Base-by-base conservation (phyloP, 2,113 vertebrate genomes). In the Halcyon malimbica region DNA sequence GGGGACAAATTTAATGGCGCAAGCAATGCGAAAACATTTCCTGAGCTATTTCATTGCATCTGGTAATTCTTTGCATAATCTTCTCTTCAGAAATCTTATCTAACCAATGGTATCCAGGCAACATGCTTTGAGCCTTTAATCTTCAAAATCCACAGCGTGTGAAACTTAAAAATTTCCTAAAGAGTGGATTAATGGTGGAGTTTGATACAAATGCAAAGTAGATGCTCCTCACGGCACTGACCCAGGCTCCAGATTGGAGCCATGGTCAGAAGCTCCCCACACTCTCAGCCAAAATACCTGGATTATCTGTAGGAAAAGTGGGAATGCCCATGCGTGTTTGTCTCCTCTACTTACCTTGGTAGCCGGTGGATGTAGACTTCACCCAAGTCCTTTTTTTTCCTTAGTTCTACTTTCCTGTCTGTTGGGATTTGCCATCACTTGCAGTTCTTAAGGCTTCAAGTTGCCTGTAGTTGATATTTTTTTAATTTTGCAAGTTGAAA, bases 401-500 rank as follows among this genome's bases (percentile, higher is more conserved):
- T 21, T 5, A 14, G 11, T 64, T 64, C 48, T 62, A 4, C 44
- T 85, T 88, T 85, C 28, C 20, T 0, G 0, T 42, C 23, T 74
- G n/a, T 6, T 96, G 68, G 44, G 29, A 77, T 91, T 90, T 95
- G 78, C 63, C 53, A 90, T 79, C 56, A 39, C 41, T 87, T 83
- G 74, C n/a, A n/a, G 57, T 87, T 95, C 67, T 89, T 85, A 81
- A 76, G 35, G 48, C 57, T 88, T 88, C 70, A 64, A 26, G 60
- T 83, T 85, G 44, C 21, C 39, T 9, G 1, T 67, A 59, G 51
- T 10, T 90, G 46, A 78, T 94, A 54, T 54, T 86, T 94, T 62
- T 87, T 89, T 81, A 90, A 75, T 96, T 83, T 92, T 89, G 64
- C 93, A 94, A 87, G 93, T 93, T 90, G 83, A 74, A 96, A 89